Base-by-base conservation (phyloP, 1,140 invertebrate genomes). In the Magallana gigas region DNA sequence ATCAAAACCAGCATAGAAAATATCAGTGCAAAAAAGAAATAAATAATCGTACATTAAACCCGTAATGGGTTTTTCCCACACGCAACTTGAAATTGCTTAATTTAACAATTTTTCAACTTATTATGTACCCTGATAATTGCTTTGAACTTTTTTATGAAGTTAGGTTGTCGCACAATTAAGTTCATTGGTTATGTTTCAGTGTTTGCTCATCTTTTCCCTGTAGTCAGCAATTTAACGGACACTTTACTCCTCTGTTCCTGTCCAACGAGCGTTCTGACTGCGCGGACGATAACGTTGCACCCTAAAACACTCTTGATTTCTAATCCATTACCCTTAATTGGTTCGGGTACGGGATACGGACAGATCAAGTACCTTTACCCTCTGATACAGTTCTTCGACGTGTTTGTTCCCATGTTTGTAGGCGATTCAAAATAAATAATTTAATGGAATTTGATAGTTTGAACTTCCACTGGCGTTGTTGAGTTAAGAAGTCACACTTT, bases 361-460 rank as follows among this genome's bases (percentile, higher is more conserved):
- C 68, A 71, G 68, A 71, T 71, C 68, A 71, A 71, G 68, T 9
- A 71, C 68, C 68, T 29, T 29, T 71, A 48, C 68, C 9, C 23
- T 6, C 68, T 71, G 68, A 71, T 71, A 29, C 68, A 71, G 18
- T 29, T 23, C 68, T 71, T 29, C 12, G n/a, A 8, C 12, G 18
- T 23, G 68, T 71, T 71, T 71, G 18, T 11, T 29, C 36, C n/a
- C 8, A 71, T 71, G 68, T 71, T 71, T 71, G 68, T 29, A 11
- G 68, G 68, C 36, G 23, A 18, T 71, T 71, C 68, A 71, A 71
- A 23, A 71, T 71, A 71, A 71, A 71, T 71, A 71, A 23, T 71
- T 71, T 71, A 71, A 29, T 71, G 68, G 68, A 71, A 71, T 71
- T 71, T 71, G 68, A 71, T 71, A 71, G 68, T 71, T 71, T 71